Evolutionary conservation across 2,888 invertebrate species (phyloP).

Genomic region (Melitaea athalia): DNA sequence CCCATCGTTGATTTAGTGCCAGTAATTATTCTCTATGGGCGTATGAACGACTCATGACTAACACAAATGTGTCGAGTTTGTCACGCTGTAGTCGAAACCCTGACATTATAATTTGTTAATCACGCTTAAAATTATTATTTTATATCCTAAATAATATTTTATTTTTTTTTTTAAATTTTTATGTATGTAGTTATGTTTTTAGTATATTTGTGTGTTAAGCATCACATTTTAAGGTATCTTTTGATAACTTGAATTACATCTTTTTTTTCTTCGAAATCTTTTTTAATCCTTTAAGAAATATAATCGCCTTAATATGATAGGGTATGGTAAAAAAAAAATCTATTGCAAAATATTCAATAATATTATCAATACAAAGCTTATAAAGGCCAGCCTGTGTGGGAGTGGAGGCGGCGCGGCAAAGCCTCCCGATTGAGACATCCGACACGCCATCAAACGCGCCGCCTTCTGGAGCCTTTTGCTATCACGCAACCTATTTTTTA

Average conservation of each 20-base stretch:
- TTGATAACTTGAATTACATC: neutral
- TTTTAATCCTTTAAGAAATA: constrained; percentile 25
- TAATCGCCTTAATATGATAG: constrained; percentile 39
- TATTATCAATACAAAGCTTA: constrained; percentile 37
- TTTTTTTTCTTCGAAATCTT: constrained; percentile 1
- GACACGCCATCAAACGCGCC: constrained; percentile 76
- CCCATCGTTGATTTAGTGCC: constrained; percentile 70
- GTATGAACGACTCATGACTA: constrained; percentile 38
- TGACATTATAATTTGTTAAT: constrained; percentile 34
- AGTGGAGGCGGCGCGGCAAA: constrained; percentile 50
- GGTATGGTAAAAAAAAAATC: constrained; percentile 32
- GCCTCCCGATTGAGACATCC: constrained; percentile 78
- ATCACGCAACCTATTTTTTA: constrained; percentile 53
- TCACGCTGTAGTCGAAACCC: constrained; percentile 26
- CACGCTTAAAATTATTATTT: constrained; percentile 26
- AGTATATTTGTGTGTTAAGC: neutral
- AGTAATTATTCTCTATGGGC: constrained; percentile 56
- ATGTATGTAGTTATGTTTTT: neutral
- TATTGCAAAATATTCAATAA: constrained; percentile 39
- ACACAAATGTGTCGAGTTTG: constrained; percentile 38
- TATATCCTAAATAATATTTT: neutral
- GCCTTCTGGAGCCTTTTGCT: constrained; percentile 72
- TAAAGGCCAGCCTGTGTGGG: constrained; percentile 51
- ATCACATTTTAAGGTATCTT: neutral
- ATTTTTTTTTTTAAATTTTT: neutral